Base-by-base conservation (phyloP, 2,113 vertebrate genomes). In the Bos indicus region DNA sequence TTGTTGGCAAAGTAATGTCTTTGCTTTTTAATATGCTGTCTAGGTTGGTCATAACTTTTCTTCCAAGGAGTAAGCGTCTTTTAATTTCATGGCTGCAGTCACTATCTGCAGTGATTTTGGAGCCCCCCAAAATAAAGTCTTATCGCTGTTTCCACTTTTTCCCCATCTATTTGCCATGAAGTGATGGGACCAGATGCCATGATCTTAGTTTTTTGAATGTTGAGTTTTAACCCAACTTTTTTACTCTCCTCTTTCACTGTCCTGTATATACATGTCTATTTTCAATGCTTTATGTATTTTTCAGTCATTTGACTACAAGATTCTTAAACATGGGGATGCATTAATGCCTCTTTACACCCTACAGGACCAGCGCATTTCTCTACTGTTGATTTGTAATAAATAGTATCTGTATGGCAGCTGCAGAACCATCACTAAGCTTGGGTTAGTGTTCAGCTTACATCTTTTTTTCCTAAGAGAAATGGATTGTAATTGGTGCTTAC, bases 321-420 rank as follows among this genome's bases (percentile, higher is more conserved):
- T 78, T 88, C 48, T 88, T 97, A 94, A 96, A 88, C 64, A 62
- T 16, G 62, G 15, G 88, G 26, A 71, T n/a, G 48, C 3, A 30
- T 96, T 84, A 91, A 92, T 67, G 78, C 19, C 25, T 40, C 48
- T 81, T 52, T 81, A 89, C 13, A 77, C 12, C 4, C 15, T 90
- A 11, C 0, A 94, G 10, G 26, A 91, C 13, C 57, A 46, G 14
- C n/a, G 26, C n/a, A 83, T 92, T 93, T 95, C 51, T 95, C 77
- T 87, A 21, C 19, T 95, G 25, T 59, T 96, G 62, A 84, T 88
- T 91, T 96, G 91, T 40, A 96, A 26, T 89, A 67, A 78, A 59
- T 52, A 54, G 25, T 80, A n/a, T 93, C 9, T 51, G 16, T 30
- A 21, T 59, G 52, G 15, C 23, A 56, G 11, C 14, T 86, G 25